A percentile compares a stretch with the other conserved stretches of the same genome.
Evolutionary conservation across 2,797 vertebrate species (phyloP).

Genomic region (Phalanger gymnotis): DNA sequence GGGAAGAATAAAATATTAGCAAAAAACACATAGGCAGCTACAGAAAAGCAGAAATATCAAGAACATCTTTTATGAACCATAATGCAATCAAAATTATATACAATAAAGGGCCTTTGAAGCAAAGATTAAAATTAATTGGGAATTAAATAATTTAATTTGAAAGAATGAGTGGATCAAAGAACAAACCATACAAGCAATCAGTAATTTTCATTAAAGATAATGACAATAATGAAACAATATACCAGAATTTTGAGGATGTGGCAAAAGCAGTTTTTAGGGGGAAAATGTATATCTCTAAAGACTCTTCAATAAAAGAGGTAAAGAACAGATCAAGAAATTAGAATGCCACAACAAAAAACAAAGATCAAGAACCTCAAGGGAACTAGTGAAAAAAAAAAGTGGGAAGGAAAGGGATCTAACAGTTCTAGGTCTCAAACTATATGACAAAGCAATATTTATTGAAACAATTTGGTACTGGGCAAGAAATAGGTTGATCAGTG

Average conservation of each 20-base stretch:
- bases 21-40: neutral
- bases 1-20: neutral
- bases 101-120: neutral
- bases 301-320: neutral
- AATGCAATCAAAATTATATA: neutral
- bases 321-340: neutral
- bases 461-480: neutral
- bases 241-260: neutral
- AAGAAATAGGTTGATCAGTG: neutral
- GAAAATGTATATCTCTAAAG: neutral
- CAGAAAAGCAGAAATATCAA: neutral
- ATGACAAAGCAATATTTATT: neutral
- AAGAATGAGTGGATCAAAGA: neutral
- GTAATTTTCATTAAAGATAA: neutral
- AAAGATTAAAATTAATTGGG: neutral
- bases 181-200: neutral
- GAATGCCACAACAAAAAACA: neutral
- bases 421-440: neutral
- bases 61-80: neutral
- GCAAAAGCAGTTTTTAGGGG: neutral
- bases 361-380: neutral
- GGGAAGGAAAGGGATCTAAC: neutral
- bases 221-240: neutral
- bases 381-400: neutral
- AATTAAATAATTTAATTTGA: neutral